Conservation (phyloP, 2,113 vertebrate genomes). For the Triplophysa rosa region DNA sequence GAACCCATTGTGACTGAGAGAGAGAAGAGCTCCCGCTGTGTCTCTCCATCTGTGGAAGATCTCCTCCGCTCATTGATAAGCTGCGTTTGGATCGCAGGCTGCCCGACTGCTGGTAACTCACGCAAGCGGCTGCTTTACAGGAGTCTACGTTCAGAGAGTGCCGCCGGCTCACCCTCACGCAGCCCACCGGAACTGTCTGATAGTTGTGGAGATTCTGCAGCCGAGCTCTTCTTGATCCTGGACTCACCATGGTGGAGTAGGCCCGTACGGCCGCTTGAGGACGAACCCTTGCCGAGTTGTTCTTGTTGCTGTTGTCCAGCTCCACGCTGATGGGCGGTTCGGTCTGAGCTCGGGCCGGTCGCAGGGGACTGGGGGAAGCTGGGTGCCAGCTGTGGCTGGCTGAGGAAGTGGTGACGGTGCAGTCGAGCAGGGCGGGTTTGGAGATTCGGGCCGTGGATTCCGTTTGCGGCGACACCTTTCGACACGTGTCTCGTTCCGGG, state of each 20-base stretch:
- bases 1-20: slow-evolving; percentile 88
- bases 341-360: slow-evolving; percentile 78
- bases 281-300: slow-evolving; percentile 88
- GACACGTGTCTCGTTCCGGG: slow-evolving; percentile 82
- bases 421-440: slow-evolving; percentile 83
- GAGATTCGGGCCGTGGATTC: slow-evolving; percentile 41
- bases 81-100: slow-evolving; percentile 84
- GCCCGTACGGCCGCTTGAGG: slow-evolving; percentile 53
- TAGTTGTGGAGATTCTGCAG: slow-evolving; percentile 83
- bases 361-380: slow-evolving; percentile 77
- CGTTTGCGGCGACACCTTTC: slow-evolving; percentile 65
- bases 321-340: slow-evolving; percentile 76
- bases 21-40: slow-evolving; percentile 76
- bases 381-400: slow-evolving; percentile 88
- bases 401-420: slow-evolving; percentile 85
- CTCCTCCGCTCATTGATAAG: slow-evolving; percentile 87
- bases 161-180: slow-evolving; percentile 79
- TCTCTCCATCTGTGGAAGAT: slow-evolving; percentile 76
- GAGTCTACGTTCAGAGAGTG: slow-evolving; percentile 84
- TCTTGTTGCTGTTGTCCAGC: slow-evolving; percentile 89
- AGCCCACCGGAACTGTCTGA: slow-evolving; percentile 86
- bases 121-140: slow-evolving; percentile 67
- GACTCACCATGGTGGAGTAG: slow-evolving; percentile 69
- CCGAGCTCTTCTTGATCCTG: slow-evolving; percentile 78
- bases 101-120: slow-evolving; percentile 68